Conservation (phyloP, 2,797 vertebrate genomes). For the Leptatherina wallacei region DNA sequence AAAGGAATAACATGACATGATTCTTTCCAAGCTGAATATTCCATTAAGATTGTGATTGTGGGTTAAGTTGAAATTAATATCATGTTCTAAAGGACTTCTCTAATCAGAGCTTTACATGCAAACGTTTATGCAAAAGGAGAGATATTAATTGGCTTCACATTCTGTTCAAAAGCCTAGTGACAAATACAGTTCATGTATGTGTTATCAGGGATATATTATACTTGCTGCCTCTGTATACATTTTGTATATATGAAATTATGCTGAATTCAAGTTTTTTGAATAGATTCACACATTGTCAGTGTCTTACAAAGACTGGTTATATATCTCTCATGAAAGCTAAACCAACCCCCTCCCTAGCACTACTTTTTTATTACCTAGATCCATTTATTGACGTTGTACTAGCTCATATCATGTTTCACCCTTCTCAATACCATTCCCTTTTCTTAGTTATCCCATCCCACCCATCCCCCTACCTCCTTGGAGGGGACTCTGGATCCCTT, state of each 20-base stretch:
- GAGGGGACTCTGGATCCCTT: conserved; percentile 97
- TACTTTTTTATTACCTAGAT: conserved; percentile 12
- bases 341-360: conserved; percentile 2
- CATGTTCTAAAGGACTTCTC: not conserved
- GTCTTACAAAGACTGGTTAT: conserved; percentile 6
- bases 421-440: not conserved
- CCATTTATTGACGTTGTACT: conserved; percentile 1
- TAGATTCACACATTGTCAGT: conserved; percentile 17
- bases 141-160: conserved; percentile 28
- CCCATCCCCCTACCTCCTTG: conserved; percentile 90
- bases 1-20: conserved; percentile 28
- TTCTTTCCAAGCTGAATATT: conserved; percentile 20
- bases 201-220: conserved; percentile 16
- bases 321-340: conserved; percentile 19
- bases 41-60: conserved; percentile 17
- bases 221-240: conserved; percentile 30
- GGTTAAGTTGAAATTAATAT: conserved; percentile 15
- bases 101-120: conserved; percentile 3
- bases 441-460: conserved; percentile 13
- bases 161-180: conserved; percentile 30
- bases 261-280: conserved; percentile 19
- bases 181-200: conserved; percentile 10
- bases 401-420: not conserved
- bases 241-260: conserved; percentile 19
- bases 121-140: conserved; percentile 18